Conservation (phyloP, 2,113 vertebrate species). For the Rhagologus leucostigma region DNA sequence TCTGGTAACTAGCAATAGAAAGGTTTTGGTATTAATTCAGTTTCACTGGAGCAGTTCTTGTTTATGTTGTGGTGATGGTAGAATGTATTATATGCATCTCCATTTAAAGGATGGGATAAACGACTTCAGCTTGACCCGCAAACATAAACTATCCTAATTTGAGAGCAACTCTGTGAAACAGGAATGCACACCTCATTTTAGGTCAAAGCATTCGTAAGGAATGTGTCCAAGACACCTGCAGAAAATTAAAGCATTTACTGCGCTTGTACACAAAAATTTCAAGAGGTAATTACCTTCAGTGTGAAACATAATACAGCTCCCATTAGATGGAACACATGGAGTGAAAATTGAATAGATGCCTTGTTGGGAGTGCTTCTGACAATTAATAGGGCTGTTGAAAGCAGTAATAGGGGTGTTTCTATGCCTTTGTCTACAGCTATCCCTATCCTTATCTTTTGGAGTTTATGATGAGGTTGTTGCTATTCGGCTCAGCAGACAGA, state of each 20-base stretch:
- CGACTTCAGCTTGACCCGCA: not conserved
- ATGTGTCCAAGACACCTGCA: constrained; percentile 71
- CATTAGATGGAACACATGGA: constrained; percentile 60
- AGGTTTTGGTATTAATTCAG: not conserved
- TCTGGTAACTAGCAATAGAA: not conserved
- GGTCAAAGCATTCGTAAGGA: constrained; percentile 39
- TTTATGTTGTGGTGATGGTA: not conserved
- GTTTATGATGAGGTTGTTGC: constrained; percentile 14
- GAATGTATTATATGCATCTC: not conserved
- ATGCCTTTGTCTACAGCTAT: not conserved
- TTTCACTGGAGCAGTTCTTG: not conserved
- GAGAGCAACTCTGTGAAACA: constrained; percentile 25
- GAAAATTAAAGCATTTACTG: constrained; percentile 70
- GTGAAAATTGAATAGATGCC: constrained; percentile 59
- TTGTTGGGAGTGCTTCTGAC: constrained; percentile 30
- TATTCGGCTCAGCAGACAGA: not conserved
- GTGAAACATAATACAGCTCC: constrained; percentile 65
- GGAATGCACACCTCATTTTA: constrained; percentile 60
- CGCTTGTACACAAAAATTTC: constrained; percentile 65
- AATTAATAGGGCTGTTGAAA: constrained; percentile 51
- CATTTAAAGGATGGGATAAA: not conserved
- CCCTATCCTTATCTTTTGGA: not conserved
- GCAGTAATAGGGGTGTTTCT: constrained; percentile 8
- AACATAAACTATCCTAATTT: constrained; percentile 16
- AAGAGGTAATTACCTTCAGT: constrained; percentile 68